Evolutionary conservation across 2,113 vertebrate species (phyloP).

Genomic region (Daboia siamensis): DNA sequence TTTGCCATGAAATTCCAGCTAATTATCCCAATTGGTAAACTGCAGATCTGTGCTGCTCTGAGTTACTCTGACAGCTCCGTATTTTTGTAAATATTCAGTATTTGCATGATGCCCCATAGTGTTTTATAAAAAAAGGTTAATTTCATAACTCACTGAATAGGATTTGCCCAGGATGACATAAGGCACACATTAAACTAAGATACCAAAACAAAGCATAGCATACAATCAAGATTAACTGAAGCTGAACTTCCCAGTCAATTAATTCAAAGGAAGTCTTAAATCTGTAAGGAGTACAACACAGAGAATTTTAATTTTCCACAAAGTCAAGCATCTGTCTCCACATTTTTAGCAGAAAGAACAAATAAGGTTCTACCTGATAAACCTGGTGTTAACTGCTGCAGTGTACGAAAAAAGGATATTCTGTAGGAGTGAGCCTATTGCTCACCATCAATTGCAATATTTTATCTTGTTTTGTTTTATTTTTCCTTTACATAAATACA

Average conservation of each 20-base stretch:
- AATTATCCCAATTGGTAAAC: slow-evolving; percentile 3
- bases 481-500: background rate
- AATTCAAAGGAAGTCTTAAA: slow-evolving; percentile 26
- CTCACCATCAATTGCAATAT: background rate
- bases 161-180: slow-evolving; percentile 17
- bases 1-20: background rate
- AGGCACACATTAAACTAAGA: slow-evolving; percentile 21
- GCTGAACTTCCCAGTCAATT: slow-evolving; percentile 13
- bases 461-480: background rate
- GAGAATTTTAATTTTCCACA: background rate
- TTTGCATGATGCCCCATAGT: background rate
- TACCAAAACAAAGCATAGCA: slow-evolving; percentile 23
- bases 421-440: background rate
- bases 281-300: background rate
- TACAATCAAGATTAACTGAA: slow-evolving; percentile 33
- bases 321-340: background rate
- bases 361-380: background rate
- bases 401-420: background rate
- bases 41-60: background rate
- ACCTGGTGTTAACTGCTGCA: background rate
- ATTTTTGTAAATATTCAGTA: slow-evolving; percentile 10
- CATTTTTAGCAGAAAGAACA: background rate
- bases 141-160: slow-evolving; percentile 5
- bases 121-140: background rate
- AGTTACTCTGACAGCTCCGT: slow-evolving; percentile 5